These are phyloP conservation scores for Trinorchestia longiramus DNA, from an alignment of 1,140 invertebrate genomes.

Conservation along the genomic window DNA sequence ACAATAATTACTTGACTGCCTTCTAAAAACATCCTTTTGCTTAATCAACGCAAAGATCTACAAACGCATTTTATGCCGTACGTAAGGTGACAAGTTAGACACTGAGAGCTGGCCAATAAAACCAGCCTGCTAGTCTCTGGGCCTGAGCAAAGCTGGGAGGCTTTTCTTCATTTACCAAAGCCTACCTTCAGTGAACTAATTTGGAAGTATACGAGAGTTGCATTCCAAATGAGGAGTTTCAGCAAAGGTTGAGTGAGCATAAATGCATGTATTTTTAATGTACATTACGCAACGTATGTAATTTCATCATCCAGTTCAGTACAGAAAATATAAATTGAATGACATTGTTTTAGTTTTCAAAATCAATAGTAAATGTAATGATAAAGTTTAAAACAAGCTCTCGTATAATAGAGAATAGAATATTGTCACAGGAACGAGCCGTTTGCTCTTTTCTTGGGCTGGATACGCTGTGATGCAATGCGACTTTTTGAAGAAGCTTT, in stretches of 20 bases:
- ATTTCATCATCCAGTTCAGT: background rate
- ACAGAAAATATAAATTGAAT: background rate
- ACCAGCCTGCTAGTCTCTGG: background rate
- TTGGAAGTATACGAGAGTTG: background rate
- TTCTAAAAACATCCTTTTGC: conserved; percentile 3
- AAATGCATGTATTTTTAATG: background rate
- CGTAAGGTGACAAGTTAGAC: background rate
- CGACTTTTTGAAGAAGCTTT: no score
- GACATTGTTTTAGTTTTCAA: background rate
- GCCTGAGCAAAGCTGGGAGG: background rate
- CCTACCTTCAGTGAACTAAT: background rate
- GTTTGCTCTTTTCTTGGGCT: no score
- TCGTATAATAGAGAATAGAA: no score
- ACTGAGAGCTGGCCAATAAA: background rate
- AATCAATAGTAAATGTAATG: background rate
- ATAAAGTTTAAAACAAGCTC: no score
- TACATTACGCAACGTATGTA: background rate
- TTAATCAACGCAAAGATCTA: background rate
- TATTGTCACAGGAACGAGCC: no score
- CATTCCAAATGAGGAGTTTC: background rate
- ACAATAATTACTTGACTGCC: background rate
- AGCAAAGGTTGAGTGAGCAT: background rate
- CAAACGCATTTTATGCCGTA: background rate
- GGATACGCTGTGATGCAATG: no score
- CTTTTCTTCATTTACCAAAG: background rate